Evolutionary conservation across 1,140 invertebrate genomes (phyloP).

Genomic region (Lysiphlebus fabarum): DNA sequence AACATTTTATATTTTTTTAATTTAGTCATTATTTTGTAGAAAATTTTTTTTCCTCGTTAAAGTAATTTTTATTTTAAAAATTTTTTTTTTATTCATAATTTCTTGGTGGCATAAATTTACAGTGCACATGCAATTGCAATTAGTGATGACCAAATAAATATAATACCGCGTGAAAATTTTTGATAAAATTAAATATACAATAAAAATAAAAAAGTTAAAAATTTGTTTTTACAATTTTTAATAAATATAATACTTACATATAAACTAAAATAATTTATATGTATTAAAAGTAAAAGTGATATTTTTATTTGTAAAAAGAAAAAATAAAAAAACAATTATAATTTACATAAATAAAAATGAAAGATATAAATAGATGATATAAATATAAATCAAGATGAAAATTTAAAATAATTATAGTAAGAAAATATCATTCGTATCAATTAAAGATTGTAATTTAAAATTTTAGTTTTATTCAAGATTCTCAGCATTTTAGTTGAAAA

Average conservation of each 20-base stretch:
- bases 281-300: too few species aligned
- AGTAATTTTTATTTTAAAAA: slow-evolving; percentile 2
- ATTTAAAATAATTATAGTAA: background rate
- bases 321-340: too few species aligned
- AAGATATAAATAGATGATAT: background rate
- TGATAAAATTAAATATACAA: slow-evolving; percentile 8
- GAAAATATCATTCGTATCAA: too few species aligned
- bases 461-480: too few species aligned
- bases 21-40: background rate
- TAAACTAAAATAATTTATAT: too few species aligned
- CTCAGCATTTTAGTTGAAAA: too few species aligned
- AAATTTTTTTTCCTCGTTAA: background rate
- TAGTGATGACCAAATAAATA: slow-evolving; percentile 22
- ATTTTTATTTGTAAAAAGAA: too few species aligned
- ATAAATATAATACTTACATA: too few species aligned
- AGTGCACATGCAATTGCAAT: slow-evolving; percentile 19
- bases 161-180: slow-evolving; percentile 22
- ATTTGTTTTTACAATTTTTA: too few species aligned
- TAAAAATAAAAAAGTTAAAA: background rate
- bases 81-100: slow-evolving; percentile 18
- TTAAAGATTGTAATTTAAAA: too few species aligned
- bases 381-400: background rate
- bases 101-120: slow-evolving; percentile 15
- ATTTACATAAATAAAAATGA: too few species aligned
- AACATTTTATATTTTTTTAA: background rate